Evolutionary conservation across 2,113 vertebrate genomes (phyloP).

Genomic region (Petrocephalus microphthalmus): DNA sequence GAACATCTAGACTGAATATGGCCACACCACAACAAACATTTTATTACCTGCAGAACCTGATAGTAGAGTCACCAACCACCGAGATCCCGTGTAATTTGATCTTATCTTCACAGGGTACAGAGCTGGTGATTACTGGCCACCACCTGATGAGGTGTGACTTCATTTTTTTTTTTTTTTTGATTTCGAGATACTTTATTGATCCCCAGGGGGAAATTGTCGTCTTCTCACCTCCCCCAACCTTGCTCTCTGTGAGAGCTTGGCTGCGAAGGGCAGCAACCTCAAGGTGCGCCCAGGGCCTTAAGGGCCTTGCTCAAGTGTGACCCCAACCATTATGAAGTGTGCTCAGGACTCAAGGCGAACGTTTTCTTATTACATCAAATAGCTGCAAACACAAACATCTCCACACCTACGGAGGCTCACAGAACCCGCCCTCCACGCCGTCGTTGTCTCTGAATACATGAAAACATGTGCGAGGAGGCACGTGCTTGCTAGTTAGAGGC

Average conservation of each 20-base stretch:
- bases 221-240: too few species aligned
- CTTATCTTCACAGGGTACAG: background rate
- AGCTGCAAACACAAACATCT: background rate
- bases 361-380: background rate
- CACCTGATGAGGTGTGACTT: background rate
- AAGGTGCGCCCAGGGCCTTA: too few species aligned
- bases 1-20: background rate
- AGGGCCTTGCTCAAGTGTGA: too few species aligned
- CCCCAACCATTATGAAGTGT: background rate
- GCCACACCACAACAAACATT: background rate
- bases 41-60: background rate
- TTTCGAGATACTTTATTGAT: too few species aligned
- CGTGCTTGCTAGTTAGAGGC: background rate
- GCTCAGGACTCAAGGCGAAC: background rate
- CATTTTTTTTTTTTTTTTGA: too few species aligned
- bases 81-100: background rate
- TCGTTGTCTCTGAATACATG: background rate
- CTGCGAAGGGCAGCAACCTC: too few species aligned
- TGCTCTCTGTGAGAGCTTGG: too few species aligned
- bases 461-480: background rate
- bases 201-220: too few species aligned
- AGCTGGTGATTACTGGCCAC: background rate
- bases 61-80: background rate
- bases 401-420: background rate
- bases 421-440: background rate